A percentile compares a stretch with the other conserved stretches of the same genome.
phyloP scores from a whole-genome alignment of 2,888 invertebrate species.

The Cyaniris semiargus region DNA sequence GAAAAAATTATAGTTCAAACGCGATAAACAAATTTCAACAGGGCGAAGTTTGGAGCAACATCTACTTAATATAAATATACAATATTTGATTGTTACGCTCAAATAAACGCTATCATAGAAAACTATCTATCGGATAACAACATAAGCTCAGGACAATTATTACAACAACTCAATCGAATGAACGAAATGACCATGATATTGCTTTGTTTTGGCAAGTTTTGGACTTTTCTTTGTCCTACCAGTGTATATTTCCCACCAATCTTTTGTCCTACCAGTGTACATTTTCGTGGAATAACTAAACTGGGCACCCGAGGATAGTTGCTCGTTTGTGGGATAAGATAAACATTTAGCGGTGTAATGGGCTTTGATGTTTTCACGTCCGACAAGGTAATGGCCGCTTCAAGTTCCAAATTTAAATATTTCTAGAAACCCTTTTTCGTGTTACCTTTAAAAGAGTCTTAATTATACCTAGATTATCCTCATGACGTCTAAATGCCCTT shows the following conservation, averaged over 20 bases:
- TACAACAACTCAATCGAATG: not conserved
- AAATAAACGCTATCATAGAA: not conserved
- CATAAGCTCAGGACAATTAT: constrained; percentile 14
- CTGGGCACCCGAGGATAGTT: not conserved
- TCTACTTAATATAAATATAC: too few relatives aligned
- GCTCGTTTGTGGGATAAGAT: constrained; percentile 16
- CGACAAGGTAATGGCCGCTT: not conserved
- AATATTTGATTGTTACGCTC: not conserved
- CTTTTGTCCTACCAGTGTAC: not conserved
- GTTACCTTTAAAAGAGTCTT: not conserved
- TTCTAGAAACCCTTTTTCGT: not conserved
- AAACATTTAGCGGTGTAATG: constrained; percentile 17
- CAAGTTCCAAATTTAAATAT: not conserved
- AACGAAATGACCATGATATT: not conserved
- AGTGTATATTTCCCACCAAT: not conserved
- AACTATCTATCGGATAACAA: not conserved
- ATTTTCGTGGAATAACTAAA: constrained; percentile 17
- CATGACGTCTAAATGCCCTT: too few relatives aligned
- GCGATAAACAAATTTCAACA: too few relatives aligned
- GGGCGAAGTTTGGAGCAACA: too few relatives aligned
- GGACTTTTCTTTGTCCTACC: not conserved
- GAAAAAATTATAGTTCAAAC: too few relatives aligned
- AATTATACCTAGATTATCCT: not conserved
- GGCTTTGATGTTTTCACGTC: constrained; percentile 2
- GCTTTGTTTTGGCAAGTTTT: not conserved